Evolutionary conservation across 2,113 vertebrate species (phyloP).

Genomic region (Nematolebias whitei): DNA sequence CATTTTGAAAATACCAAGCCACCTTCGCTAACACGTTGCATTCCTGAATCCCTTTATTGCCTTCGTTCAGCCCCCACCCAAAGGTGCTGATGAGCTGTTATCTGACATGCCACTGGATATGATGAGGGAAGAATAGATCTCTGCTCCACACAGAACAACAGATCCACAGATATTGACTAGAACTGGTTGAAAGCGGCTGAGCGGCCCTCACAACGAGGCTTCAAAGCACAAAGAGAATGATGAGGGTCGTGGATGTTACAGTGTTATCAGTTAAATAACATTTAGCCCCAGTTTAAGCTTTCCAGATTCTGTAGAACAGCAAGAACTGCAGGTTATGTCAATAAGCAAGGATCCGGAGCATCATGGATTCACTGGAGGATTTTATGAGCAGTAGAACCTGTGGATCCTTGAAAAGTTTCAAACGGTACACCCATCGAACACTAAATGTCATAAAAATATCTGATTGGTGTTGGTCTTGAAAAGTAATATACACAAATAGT

Average conservation of each 20-base stretch:
- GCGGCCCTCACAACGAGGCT: conserved; percentile 28
- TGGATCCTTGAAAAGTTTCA: too few relatives aligned
- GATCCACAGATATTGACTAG: conserved; percentile 24
- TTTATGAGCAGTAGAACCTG: too few relatives aligned
- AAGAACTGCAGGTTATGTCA: too few relatives aligned
- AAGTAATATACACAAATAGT: too few relatives aligned
- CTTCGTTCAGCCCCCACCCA: conserved; percentile 10
- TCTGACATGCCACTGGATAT: conserved; percentile 4
- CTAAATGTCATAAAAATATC: neutral
- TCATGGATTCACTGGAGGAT: too few relatives aligned
- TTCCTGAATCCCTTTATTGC: conserved; percentile 29
- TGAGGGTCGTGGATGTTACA: conserved; percentile 33
- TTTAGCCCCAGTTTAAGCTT: too few relatives aligned
- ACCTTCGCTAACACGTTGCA: conserved; percentile 47
- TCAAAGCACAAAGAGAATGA: conserved; percentile 15
- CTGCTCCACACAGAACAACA: neutral
- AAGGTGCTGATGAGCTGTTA: conserved; percentile 37
- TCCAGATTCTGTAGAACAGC: too few relatives aligned
- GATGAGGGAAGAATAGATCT: conserved; percentile 36
- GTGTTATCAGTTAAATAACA: conserved; percentile 29
- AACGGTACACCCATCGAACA: too few relatives aligned
- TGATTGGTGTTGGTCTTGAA: neutral
- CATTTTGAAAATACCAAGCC: conserved; percentile 44
- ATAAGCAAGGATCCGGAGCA: too few relatives aligned
- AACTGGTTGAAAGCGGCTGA: conserved; percentile 39